A percentile compares a stretch with the other conserved stretches of the same genome.
Conservation (phyloP, 2,113 vertebrate species). For the Periophthalmus modestus region DNA sequence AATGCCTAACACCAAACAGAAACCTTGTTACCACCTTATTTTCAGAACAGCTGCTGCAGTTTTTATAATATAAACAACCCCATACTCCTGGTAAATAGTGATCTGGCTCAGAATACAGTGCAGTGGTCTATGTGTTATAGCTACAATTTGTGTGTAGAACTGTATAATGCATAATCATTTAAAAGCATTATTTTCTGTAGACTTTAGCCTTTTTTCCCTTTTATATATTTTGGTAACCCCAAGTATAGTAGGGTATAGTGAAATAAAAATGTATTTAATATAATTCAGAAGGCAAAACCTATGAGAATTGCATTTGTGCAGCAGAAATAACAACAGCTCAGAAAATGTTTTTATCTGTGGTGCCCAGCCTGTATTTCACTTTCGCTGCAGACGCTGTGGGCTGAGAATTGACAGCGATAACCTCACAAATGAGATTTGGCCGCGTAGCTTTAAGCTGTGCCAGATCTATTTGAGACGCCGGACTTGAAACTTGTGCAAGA, state of each 20-base stretch:
- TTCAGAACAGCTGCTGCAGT: constrained; percentile 5
- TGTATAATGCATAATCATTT: neutral
- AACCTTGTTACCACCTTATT: neutral
- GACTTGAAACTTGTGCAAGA: constrained; percentile 43
- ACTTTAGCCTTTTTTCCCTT: neutral
- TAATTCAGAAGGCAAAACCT: constrained; percentile 29
- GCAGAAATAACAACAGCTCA: constrained; percentile 51
- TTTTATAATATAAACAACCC: neutral
- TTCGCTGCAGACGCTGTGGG: constrained; percentile 42
- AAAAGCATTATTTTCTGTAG: too few species aligned
- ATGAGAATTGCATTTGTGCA: constrained; percentile 43
- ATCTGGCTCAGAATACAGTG: neutral
- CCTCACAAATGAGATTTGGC: constrained; percentile 68
- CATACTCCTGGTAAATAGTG: neutral
- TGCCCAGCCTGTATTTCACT: constrained; percentile 60
- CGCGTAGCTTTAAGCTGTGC: constrained; percentile 56
- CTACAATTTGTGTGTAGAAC: neutral
- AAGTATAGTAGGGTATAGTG: neutral
- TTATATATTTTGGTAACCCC: neutral
- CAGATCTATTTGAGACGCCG: constrained; percentile 60
- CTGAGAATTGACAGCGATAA: constrained; percentile 65
- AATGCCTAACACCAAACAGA: neutral
- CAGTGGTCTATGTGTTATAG: neutral
- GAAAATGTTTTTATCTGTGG: constrained; percentile 55
- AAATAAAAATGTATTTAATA: neutral